Evolutionary conservation across 2,113 vertebrate species (phyloP), one percentile per base, ranked within the genome.

Genomic region (Brachypodius melanocephalos): DNA sequence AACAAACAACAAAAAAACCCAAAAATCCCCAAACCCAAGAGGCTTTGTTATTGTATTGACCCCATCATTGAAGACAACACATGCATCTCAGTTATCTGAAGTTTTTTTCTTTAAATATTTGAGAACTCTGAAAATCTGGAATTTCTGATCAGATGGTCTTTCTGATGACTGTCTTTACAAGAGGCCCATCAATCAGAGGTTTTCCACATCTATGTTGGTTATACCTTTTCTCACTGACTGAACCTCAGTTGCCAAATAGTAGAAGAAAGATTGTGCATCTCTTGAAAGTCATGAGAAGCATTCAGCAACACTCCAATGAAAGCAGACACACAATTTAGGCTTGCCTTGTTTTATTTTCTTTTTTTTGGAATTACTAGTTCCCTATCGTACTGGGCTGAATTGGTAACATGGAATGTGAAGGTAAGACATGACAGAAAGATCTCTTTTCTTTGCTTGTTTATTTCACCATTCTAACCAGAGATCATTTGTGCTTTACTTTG

Each of bases 171-270:
- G 85, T 63, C 13, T 14, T 79, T 46, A 58, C 4, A 54, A 75
- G 22, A 36, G 6, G 12, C 4, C 3, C 45, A 76, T 43, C 5
- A 11, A 63, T 7, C 9, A 57, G 29, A 79, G 10, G 25, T 10
- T 2, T 4, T 9, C 3, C 28, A 15, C 8, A 14, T 7, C 5
- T 49, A 12, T 17, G 0, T 32, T 58, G 7, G 7, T 55, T 42
- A 11, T 20, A 46, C 5, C 21, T 42, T 42, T 71, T 62, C 18
- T 75, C 36, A n/a, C 10, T 75, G 19, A 38, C 16, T 43, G 38
- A 38, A 75, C 12, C 5, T 78, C 38, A 25, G 36, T 16, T 71
- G 17, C 10, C 22, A 62, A 81, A 80, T 3, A 22, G 8, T 14
- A 51, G 43, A 54, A 80, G 10, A 88, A 80, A 42, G 12, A 22